phyloP scores from a whole-genome alignment of 1,140 invertebrate genomes.

The Drosophila kepulauana region DNA sequence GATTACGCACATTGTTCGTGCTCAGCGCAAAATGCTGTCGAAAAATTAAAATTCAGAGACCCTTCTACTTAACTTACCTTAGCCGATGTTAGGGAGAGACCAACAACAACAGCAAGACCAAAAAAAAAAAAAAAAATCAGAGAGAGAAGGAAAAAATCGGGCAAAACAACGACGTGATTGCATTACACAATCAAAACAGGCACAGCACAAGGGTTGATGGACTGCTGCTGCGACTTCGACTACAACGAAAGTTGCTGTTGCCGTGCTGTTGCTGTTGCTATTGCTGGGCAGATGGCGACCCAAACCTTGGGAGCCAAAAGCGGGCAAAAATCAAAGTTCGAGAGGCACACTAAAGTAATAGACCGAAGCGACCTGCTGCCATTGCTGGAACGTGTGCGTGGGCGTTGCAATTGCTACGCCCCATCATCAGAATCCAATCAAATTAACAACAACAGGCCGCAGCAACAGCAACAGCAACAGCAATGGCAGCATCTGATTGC shows the following conservation, averaged over 20 bases:
- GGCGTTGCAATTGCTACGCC: conserved; percentile 79
- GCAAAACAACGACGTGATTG: conserved; percentile 84
- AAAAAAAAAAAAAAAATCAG: not conserved
- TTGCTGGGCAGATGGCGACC: conserved; percentile 13
- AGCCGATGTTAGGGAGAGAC: conserved; percentile 43
- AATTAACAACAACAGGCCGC: conserved; percentile 84
- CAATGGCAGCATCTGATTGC: conserved; percentile 24
- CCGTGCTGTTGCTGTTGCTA: not conserved
- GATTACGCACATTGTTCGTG: conserved; percentile 84
- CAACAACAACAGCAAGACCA: conserved; percentile 11
- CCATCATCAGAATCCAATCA: conserved; percentile 85
- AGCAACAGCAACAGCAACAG: conserved; percentile 57
- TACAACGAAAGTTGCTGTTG: not conserved
- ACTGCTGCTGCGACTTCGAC: conserved; percentile 10
- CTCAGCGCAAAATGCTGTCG: conserved; percentile 80
- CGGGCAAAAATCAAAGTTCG: conserved; percentile 72
- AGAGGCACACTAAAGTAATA: conserved; percentile 63
- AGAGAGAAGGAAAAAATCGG: conserved; percentile 46
- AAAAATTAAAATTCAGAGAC: conserved; percentile 83
- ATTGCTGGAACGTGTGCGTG: conserved; percentile 73
- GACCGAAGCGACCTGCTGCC: conserved; percentile 63
- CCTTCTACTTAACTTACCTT: conserved; percentile 82
- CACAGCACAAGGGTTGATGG: conserved; percentile 46
- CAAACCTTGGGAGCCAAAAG: conserved; percentile 14
- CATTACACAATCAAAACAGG: conserved; percentile 83